These are phyloP conservation scores for Drosophila rubida DNA, from an alignment of 2,888 invertebrate species.

Conservation along the genomic window DNA sequence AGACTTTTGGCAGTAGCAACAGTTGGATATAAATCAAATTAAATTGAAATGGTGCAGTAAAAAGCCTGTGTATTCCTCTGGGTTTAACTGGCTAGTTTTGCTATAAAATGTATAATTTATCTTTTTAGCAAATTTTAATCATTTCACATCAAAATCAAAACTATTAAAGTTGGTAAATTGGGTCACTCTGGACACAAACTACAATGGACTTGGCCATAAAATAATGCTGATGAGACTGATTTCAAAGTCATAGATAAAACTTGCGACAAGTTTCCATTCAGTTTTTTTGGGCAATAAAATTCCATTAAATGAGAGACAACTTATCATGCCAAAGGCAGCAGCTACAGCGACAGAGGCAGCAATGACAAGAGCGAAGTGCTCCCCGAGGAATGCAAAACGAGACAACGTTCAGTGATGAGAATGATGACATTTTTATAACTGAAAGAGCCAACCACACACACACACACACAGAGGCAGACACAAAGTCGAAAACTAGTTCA, in stretches of 20 bases:
- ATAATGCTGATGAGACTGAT: conserved; percentile 48
- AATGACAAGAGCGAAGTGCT: conserved; percentile 35
- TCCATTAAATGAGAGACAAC: conserved; percentile 57
- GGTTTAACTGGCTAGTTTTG: too few species aligned
- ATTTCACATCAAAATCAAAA: not conserved
- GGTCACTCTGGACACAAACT: not conserved
- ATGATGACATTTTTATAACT: conserved; percentile 74
- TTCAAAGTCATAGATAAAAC: conserved; percentile 36
- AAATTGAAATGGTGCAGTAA: too few species aligned
- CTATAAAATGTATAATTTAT: too few species aligned
- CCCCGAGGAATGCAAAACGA: conserved; percentile 66
- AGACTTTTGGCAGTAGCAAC: too few species aligned
- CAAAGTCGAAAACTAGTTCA: conserved; percentile 37
- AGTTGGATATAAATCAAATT: too few species aligned
- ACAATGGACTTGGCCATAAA: conserved; percentile 36
- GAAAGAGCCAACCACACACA: conserved; percentile 32
- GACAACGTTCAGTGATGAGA: conserved; percentile 63
- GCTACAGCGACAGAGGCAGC: not conserved
- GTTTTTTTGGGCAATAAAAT: conserved; percentile 40
- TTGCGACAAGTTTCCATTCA: conserved; percentile 37
- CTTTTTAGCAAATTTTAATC: not conserved
- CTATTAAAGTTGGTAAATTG: conserved; percentile 11
- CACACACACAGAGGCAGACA: conserved; percentile 13
- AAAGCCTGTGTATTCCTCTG: too few species aligned
- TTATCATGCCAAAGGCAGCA: conserved; percentile 35